Percentiles rank a stretch among this genome's conserved stretches.
Evolutionary conservation across 2,797 vertebrate genomes (phyloP).

Genomic region (Oreochromis mossambicus): DNA sequence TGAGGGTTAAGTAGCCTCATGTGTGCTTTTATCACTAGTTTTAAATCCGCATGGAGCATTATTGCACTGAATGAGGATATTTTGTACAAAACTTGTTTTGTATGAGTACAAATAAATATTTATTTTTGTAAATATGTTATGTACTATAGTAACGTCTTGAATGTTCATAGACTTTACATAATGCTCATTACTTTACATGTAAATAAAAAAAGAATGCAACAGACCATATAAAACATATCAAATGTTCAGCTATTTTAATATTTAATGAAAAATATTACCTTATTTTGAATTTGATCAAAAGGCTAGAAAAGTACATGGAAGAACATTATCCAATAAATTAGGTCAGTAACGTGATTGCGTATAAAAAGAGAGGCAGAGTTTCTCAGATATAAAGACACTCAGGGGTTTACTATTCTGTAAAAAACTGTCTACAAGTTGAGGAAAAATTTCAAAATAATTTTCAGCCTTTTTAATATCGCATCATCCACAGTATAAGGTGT

Average conservation of each 20-base stretch:
- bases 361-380: background rate
- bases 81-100: background rate
- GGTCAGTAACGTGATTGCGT: background rate
- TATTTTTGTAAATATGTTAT: background rate
- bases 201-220: background rate
- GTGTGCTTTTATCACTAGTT: constrained; percentile 9
- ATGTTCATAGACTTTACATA: background rate
- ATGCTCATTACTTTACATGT: background rate
- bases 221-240: background rate
- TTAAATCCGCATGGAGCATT: background rate
- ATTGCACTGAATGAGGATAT: background rate
- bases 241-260: background rate
- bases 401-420: background rate
- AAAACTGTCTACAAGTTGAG: background rate
- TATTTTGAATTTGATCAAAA: background rate
- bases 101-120: background rate
- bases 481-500: background rate
- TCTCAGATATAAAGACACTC: background rate
- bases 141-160: background rate
- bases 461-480: background rate
- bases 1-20: background rate
- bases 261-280: background rate
- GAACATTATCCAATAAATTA: background rate
- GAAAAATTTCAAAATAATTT: background rate
- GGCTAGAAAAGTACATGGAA: background rate